These are phyloP conservation scores for Euthynnus affinis DNA, from an alignment of 2,797 vertebrate genomes.

Conservation along the genomic window DNA sequence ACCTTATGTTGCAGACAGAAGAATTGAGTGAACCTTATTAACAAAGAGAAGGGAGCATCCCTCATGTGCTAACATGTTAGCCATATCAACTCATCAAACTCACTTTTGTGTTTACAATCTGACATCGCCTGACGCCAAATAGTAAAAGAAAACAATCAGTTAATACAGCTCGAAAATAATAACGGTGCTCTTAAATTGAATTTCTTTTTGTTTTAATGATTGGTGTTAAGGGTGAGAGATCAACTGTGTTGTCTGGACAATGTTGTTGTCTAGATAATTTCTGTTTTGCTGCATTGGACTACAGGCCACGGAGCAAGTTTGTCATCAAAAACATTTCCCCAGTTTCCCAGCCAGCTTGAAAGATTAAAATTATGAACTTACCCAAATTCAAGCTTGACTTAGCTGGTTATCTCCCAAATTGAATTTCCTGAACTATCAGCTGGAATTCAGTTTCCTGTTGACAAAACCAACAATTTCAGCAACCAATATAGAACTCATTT, in stretches of 20 bases:
- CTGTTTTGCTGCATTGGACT: constrained; percentile 18
- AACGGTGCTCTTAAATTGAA: not conserved
- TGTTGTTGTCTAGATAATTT: constrained; percentile 28
- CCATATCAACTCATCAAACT: not conserved
- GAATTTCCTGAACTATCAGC: constrained; percentile 51
- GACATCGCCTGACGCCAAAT: not conserved
- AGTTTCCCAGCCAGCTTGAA: constrained; percentile 8
- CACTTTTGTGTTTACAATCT: not conserved
- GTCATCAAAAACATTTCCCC: constrained; percentile 10
- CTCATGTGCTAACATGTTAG: not conserved
- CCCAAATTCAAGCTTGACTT: constrained; percentile 39
- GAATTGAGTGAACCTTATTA: no score
- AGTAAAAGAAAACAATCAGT: not conserved
- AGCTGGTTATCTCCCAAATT: constrained; percentile 50
- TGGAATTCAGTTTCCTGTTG: constrained; percentile 51
- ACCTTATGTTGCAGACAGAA: no score
- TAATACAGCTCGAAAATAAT: not conserved
- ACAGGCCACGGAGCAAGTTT: constrained; percentile 7
- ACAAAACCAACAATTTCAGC: constrained; percentile 58
- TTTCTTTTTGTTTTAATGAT: constrained; percentile 22
- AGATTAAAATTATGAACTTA: constrained; percentile 38
- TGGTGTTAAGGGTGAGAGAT: constrained; percentile 7
- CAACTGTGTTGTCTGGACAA: constrained; percentile 17
- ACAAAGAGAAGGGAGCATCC: no score
- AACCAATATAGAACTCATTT: constrained; percentile 52